These are phyloP conservation scores for Lycaon pictus DNA, from an alignment of 2,113 vertebrate species.

Conservation along the genomic window DNA sequence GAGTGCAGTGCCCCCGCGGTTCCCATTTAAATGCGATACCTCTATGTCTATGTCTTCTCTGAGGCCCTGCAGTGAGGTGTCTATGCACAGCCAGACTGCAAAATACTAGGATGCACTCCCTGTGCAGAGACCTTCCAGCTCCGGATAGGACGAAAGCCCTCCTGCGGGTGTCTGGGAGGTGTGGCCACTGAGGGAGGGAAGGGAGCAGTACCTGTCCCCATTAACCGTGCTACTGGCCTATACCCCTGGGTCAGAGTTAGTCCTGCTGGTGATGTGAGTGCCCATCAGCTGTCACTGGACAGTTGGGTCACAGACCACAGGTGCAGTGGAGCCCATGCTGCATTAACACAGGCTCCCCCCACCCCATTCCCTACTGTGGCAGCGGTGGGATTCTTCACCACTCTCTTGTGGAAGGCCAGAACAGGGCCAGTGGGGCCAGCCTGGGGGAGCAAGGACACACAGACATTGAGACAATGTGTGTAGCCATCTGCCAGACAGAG, in stretches of 20 bases:
- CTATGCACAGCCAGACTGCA: neutral
- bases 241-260: too few species aligned
- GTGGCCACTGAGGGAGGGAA: neutral
- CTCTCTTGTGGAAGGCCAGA: neutral
- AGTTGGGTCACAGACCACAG: neutral
- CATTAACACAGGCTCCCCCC: neutral
- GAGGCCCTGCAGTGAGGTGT: neutral
- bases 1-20: fast-evolving
- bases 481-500: neutral
- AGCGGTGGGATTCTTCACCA: neutral
- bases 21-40: neutral
- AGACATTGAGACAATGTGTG: neutral
- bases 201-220: neutral
- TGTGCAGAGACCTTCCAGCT: neutral
- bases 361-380: neutral
- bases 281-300: fast-evolving
- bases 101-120: neutral
- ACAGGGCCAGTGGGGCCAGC: neutral
- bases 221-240: fast-evolving
- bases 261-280: neutral
- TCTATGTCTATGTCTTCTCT: neutral
- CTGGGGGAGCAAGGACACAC: neutral
- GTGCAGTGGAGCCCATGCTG: neutral
- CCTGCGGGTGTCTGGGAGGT: neutral
- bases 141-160: too few species aligned